Evolutionary conservation across 2,888 invertebrate genomes (phyloP), one percentile per base, ranked within the genome.

Genomic region (Eupsilia transversa): DNA sequence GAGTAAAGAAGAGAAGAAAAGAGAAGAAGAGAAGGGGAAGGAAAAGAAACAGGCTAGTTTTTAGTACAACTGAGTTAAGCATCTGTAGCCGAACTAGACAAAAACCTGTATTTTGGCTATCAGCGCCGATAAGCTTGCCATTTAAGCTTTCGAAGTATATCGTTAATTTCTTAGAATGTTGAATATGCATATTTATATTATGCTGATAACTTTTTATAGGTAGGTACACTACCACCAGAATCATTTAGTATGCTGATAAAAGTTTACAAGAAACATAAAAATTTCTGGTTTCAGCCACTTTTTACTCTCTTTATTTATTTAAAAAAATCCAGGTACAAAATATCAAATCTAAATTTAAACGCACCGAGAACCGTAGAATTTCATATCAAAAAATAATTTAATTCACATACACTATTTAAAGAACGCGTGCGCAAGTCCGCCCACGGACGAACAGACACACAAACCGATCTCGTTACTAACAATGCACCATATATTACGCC

Each of bases 381-480:
- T 75, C 82, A 82, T 79, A 85, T 83, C 64, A 87, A 86, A 85
- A 89, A 88, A 87, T 84, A 85, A 87, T 85, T 86, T 85, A 88
- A 86, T 87, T 87, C 86, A 83, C 79, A 83, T 72, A 85, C 82
- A 87, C 88, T 88, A 87, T 88, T 85, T 89, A 87, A 85, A 87
- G 85, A 84, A 83, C 87, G 84, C 88, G 83, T 83, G 86, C 85
- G 86, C 77, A 83, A 79, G 88, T 89, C 89, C 93, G 91, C 94
- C 94, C 92, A 94, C 94, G 91, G 80, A 90, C 94, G 89, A 81
- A 89, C 91, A 90, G 90, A 92, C 92, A 90, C 86, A 94, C 94
- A 94, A 94, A 93, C 94, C 92, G 94, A 94, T 94, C 96, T 96
- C 96, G 94, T 96, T 96, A 96, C 94, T 93, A 96, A 96, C 96